Percentiles rank a stretch among this genome's conserved stretches.
These are phyloP conservation scores for Nipponacmea schrenckii DNA, from an alignment of 2,888 invertebrate genomes.

Conservation along the genomic window DNA sequence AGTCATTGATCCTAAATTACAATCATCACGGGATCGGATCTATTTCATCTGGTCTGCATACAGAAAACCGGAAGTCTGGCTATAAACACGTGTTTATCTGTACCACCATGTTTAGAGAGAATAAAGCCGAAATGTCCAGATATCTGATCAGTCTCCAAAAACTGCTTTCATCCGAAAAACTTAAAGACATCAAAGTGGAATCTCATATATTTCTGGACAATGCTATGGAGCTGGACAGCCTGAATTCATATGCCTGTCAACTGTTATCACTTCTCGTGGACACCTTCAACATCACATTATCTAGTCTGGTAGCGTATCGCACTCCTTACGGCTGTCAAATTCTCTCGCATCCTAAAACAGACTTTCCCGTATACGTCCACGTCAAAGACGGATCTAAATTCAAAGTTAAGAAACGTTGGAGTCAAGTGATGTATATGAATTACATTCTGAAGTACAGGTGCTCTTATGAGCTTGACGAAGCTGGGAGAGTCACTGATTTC, in stretches of 20 bases:
- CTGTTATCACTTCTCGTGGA: conserved; percentile 28
- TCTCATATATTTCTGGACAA: conserved; percentile 42
- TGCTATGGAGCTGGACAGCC: conserved; percentile 26
- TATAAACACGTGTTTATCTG: conserved; percentile 36
- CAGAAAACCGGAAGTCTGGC: neutral
- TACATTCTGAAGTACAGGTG: conserved; percentile 40
- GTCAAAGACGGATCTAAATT: conserved; percentile 35
- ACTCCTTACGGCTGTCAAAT: conserved; percentile 43
- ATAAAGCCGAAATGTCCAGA: conserved; percentile 35
- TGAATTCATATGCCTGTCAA: conserved; percentile 31
- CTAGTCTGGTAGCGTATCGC: conserved; percentile 24
- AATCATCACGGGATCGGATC: conserved; percentile 30
- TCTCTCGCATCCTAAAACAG: conserved; percentile 27
- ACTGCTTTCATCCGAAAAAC: conserved; percentile 29
- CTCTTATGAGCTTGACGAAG: neutral
- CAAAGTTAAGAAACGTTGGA: conserved; percentile 42
- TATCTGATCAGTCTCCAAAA: conserved; percentile 33
- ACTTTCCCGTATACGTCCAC: conserved; percentile 38
- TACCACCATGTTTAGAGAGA: conserved; percentile 42
- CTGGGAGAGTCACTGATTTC: neutral
- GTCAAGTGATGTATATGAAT: conserved; percentile 46
- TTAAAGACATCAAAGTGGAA: conserved; percentile 33
- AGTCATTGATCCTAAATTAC: conserved; percentile 36
- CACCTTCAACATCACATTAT: conserved; percentile 24
- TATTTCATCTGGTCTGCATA: neutral